Percentiles rank a stretch among this genome's conserved stretches.
phyloP scores from a whole-genome alignment of 1,140 invertebrate genomes.

The Octopus sinensis region DNA sequence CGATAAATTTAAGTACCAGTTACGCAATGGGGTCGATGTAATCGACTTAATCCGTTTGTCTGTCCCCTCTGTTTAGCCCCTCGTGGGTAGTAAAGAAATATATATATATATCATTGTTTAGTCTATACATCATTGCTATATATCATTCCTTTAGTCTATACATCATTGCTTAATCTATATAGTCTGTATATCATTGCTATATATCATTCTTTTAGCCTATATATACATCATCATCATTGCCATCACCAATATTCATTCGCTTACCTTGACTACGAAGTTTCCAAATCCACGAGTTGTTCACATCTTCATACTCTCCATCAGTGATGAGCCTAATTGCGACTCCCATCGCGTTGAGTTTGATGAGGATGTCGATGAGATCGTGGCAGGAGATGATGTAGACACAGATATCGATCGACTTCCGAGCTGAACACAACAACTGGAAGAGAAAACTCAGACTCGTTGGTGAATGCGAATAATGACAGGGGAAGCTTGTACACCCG shows the following conservation, averaged over 20 bases:
- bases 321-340: slow-evolving; percentile 67
- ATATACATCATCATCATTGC: neutral
- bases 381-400: slow-evolving; percentile 69
- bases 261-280: slow-evolving; percentile 63
- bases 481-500: slow-evolving; percentile 46
- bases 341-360: slow-evolving; percentile 62
- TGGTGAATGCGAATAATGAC: slow-evolving; percentile 50
- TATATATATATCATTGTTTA: too few species aligned
- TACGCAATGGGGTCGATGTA: too few species aligned
- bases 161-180: neutral
- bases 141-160: too few species aligned
- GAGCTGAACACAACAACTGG: slow-evolving; percentile 61
- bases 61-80: too few species aligned
- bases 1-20: too few species aligned
- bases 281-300: slow-evolving; percentile 63
- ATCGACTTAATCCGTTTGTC: too few species aligned
- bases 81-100: too few species aligned
- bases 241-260: neutral
- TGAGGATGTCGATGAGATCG: slow-evolving; percentile 63
- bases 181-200: too few species aligned
- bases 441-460: slow-evolving; percentile 48
- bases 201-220: neutral
- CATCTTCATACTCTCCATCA: slow-evolving; percentile 64
- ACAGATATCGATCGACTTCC: slow-evolving; percentile 67
- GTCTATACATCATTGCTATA: too few species aligned